Evolutionary conservation across 2,113 vertebrate species (phyloP).

Genomic region (Perca schrenkii): DNA sequence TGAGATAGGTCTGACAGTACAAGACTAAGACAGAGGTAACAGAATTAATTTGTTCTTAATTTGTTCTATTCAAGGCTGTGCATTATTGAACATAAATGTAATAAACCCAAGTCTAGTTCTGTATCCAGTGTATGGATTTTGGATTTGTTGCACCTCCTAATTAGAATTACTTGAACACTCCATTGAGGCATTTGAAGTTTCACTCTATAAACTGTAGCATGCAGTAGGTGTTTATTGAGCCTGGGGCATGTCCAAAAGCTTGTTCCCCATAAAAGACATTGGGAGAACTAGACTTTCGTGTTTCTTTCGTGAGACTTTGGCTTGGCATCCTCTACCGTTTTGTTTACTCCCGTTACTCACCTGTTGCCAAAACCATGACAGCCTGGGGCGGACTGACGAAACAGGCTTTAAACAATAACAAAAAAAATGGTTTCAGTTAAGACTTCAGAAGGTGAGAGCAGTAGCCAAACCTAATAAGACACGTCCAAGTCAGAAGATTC

Average conservation of each 20-base stretch:
- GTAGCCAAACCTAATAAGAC: neutral
- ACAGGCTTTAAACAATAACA: neutral
- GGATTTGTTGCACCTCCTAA: neutral
- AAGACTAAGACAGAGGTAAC: neutral
- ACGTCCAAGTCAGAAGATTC: neutral
- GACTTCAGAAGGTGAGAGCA: neutral
- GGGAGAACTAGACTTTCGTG: neutral
- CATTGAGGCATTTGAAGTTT: neutral
- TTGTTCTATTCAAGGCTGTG: neutral
- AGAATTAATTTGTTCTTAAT: neutral
- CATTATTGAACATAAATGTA: neutral
- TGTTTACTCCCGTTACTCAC: conserved; percentile 38
- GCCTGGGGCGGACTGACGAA: neutral
- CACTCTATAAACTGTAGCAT: neutral
- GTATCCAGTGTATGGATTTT: neutral
- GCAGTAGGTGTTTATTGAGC: neutral
- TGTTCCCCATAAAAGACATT: neutral
- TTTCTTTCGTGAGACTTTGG: conserved; percentile 30
- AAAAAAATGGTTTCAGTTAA: conserved; percentile 6
- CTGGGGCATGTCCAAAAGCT: neutral
- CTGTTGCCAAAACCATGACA: conserved; percentile 41
- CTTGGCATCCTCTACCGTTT: conserved; percentile 34
- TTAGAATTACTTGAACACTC: neutral
- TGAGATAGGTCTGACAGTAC: no score
- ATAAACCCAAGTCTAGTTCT: neutral